Base-by-base conservation (phyloP, 2,888 invertebrate genomes). In the Lepetodrilus schrolli region DNA sequence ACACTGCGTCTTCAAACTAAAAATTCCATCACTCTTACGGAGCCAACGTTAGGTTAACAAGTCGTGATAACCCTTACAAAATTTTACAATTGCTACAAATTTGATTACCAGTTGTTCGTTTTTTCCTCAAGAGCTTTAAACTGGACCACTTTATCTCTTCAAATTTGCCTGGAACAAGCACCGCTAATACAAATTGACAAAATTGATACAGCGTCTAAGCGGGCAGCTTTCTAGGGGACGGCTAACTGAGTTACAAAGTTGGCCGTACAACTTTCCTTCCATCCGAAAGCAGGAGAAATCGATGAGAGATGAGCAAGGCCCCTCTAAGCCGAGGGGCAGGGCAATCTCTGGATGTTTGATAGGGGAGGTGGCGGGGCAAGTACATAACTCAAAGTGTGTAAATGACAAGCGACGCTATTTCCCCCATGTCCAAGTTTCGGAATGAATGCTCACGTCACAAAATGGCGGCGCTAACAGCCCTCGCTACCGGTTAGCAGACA, bases 161-260 rank as follows among this genome's bases (percentile, higher is more conserved):
- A 26, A 47, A 23, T 68, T 38, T 47, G 38, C 47, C 26, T 23
- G 43, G 68, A 17, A 68, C 68, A 68, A 68, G 68, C 34, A 68
- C 20, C 23, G 20, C 68, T 68, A 68, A 68, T 68, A 68, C 38
- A 68, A 68, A 68, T 68, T 68, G 68, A 30, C 68, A 68, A 68
- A 68, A 68, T 47, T 43, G 68, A 68, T 68, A 38, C 43, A 47
- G 26, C 23, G 47, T 21, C 23, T 68, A 68, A 47, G 47, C 26
- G 68, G 26, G 30, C 1, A 47, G 68, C 58, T 58, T 58, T 58
- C 26, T 58, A n/a, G 26, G 58, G 30, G 26, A 23, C 10, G 30
- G 17, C 13, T 58, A 58, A 58, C 58, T 58, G 58, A 26, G 30
- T 58, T 58, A 58, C 30, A 30, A 34, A 58, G 34, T 30, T 30